phyloP scores from a whole-genome alignment of 1,140 invertebrate genomes.

The Tyrophagus putrescentiae region DNA sequence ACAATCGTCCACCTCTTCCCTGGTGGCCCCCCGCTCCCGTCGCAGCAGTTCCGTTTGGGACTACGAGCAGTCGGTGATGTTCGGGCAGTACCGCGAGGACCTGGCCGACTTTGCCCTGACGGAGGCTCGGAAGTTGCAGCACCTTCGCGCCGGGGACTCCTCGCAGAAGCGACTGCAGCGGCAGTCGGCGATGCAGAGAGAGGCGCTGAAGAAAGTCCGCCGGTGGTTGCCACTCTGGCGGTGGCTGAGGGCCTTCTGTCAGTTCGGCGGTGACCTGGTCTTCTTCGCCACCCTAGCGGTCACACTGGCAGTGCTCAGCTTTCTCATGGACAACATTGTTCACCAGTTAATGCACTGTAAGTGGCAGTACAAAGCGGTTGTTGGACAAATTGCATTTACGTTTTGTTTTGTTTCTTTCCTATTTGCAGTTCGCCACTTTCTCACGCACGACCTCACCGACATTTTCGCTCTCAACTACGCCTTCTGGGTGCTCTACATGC shows the following conservation, averaged over 20 bases:
- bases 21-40: no score
- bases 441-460: slow-evolving; percentile 41
- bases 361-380: slow-evolving; percentile 38
- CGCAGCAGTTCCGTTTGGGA: not conserved
- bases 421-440: not conserved
- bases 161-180: not conserved
- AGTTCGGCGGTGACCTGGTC: slow-evolving; percentile 38
- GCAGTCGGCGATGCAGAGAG: no score
- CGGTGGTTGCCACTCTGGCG: not conserved
- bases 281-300: slow-evolving; percentile 83
- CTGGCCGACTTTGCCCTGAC: not conserved
- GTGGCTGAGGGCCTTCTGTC: not conserved
- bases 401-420: not conserved
- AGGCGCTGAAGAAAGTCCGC: no score
- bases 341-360: slow-evolving; percentile 33
- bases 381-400: not conserved
- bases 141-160: not conserved
- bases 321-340: slow-evolving; percentile 60
- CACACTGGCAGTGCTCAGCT: slow-evolving; percentile 86
- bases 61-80: slow-evolving; percentile 8
- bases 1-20: no score
- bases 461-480: slow-evolving; percentile 62
- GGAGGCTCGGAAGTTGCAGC: not conserved
- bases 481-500: slow-evolving; percentile 72
- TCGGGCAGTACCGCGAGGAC: slow-evolving; percentile 5